phyloP scores from a whole-genome alignment of 23 tunicate species.

The Corella eumyota region DNA sequence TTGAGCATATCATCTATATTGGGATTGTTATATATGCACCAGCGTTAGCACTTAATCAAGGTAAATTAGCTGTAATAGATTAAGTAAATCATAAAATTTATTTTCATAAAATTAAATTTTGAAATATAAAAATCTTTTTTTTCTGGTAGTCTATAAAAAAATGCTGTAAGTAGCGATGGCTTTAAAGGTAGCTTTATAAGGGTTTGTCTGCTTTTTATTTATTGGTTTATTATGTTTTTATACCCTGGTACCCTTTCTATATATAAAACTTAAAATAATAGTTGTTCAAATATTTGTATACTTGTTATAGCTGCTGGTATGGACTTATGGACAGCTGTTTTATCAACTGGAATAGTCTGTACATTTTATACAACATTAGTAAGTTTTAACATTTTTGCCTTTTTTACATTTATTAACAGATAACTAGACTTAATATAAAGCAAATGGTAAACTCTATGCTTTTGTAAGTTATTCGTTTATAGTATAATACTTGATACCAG shows the following conservation, averaged over 20 bases:
- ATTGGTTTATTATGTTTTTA: neutral
- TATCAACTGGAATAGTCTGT: slow-evolving; percentile 62
- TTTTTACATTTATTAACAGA: no score
- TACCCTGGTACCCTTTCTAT: no score
- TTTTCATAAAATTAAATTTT: neutral
- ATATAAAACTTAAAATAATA: no score
- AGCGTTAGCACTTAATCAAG: slow-evolving; percentile 41
- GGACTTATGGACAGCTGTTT: slow-evolving; percentile 54
- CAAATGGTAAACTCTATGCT: no score
- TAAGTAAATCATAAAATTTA: neutral
- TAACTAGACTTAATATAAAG: no score
- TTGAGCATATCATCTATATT: slow-evolving; percentile 33
- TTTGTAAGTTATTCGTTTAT: no score
- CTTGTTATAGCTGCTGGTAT: slow-evolving; percentile 44
- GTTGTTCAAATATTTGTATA: no score
- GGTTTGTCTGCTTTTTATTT: no score
- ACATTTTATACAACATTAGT: slow-evolving; percentile 69
- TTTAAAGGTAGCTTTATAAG: no score
- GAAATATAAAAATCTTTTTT: neutral
- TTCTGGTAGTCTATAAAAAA: no score
- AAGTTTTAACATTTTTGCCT: neutral
- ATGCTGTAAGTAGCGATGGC: no score
- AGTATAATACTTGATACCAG: no score
- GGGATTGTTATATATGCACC: slow-evolving; percentile 70
- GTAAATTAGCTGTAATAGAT: slow-evolving; percentile 4